Percentiles rank a stretch among this genome's conserved stretches.
Evolutionary conservation across 1,140 invertebrate species (phyloP).

Genomic region (Habropoda laboriosa): DNA sequence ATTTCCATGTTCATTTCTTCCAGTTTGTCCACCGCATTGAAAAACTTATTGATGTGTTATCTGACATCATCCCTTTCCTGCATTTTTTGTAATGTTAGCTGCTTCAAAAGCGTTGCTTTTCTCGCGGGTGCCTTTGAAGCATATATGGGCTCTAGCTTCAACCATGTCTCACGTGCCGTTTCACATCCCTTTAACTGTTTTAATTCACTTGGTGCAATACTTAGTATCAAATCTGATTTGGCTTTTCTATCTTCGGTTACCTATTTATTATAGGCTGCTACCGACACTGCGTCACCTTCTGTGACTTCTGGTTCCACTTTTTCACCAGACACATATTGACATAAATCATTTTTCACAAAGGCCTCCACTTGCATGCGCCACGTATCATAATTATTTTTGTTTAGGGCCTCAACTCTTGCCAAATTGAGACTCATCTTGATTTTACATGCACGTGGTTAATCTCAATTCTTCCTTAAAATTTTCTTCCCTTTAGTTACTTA

Average conservation of each 20-base stretch:
- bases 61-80: neutral
- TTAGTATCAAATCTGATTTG: neutral
- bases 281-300: neutral
- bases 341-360: slow-evolving; percentile 7
- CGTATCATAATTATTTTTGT: slow-evolving; percentile 9
- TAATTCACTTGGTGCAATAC: neutral
- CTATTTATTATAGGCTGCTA: neutral
- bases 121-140: neutral
- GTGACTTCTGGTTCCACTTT: neutral
- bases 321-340: neutral
- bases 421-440: too few species aligned
- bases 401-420: neutral
- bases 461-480: too few species aligned
- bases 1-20: slow-evolving; percentile 10
- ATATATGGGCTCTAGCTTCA: neutral
- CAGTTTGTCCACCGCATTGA: neutral
- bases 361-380: slow-evolving; percentile 16
- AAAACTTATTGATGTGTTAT: slow-evolving; percentile 5
- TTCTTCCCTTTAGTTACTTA: too few species aligned
- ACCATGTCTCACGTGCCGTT: neutral
- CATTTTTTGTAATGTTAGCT: neutral
- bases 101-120: slow-evolving; percentile 22
- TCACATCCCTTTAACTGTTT: neutral
- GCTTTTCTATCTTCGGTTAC: neutral
- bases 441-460: too few species aligned